phyloP scores from a whole-genome alignment of 2,113 vertebrate genomes.

The Grallaria varia region DNA sequence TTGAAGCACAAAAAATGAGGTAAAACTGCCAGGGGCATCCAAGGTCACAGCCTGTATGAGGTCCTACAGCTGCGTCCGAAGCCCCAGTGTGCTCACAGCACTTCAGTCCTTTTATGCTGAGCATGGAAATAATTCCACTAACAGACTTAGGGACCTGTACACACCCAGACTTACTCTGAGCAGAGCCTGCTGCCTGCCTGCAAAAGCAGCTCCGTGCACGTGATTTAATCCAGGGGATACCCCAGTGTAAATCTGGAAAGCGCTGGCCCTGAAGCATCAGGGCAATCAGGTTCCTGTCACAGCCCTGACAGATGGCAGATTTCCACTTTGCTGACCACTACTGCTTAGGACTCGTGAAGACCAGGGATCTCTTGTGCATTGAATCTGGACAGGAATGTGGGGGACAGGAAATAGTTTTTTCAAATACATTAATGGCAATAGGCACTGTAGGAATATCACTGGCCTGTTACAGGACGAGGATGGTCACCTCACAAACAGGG shows the following conservation, averaged over 20 bases:
- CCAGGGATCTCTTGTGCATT: background rate
- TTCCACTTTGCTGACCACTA: background rate
- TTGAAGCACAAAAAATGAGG: background rate
- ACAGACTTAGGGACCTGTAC: background rate
- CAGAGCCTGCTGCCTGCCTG: background rate
- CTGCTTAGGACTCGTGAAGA: background rate
- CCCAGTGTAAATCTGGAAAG: background rate
- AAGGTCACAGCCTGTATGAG: background rate
- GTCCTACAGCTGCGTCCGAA: background rate
- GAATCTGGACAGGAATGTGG: background rate
- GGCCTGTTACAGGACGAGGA: background rate
- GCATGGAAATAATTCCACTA: background rate
- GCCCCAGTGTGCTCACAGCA: background rate
- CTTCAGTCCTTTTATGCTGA: background rate
- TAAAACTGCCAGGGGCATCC: background rate
- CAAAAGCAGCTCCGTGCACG: background rate
- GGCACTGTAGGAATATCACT: background rate
- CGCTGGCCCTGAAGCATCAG: background rate
- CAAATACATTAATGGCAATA: background rate
- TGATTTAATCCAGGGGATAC: background rate
- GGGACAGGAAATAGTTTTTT: background rate
- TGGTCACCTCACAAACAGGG: background rate
- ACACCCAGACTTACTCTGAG: background rate
- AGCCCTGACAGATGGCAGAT: rapidly evolving
- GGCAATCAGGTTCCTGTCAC: background rate